Conservation (phyloP, 2,113 vertebrate species). For the Blennius ocellaris region DNA sequence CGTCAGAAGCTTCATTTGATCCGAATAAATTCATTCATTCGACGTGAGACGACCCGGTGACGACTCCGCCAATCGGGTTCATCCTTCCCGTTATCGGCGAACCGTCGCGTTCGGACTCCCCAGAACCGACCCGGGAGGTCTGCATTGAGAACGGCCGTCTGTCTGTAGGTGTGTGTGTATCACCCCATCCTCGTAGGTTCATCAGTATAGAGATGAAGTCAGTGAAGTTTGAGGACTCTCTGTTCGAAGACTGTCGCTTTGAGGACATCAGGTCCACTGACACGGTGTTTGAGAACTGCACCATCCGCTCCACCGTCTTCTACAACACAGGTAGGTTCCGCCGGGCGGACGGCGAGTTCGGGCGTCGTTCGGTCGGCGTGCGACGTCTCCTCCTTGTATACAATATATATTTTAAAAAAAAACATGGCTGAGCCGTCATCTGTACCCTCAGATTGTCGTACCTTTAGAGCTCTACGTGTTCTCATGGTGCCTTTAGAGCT, state of each 20-base stretch:
- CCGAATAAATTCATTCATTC: too few species aligned
- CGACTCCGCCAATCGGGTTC: too few species aligned
- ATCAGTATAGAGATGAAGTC: constrained; percentile 93
- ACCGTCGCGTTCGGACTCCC: background rate
- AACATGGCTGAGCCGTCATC: too few species aligned
- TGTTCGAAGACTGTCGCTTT: constrained; percentile 94
- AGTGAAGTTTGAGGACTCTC: constrained; percentile 93
- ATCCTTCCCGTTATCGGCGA: too few species aligned
- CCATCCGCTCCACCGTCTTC: constrained; percentile 89
- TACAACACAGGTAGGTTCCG: constrained; percentile 89
- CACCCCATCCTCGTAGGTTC: constrained; percentile 86
- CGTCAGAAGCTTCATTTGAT: too few species aligned
- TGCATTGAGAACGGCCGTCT: constrained; percentile 37
- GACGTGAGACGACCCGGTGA: too few species aligned
- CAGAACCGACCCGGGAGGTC: constrained; percentile 1
- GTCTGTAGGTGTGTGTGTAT: constrained; percentile 49
- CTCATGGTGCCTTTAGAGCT: too few species aligned
- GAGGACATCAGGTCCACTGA: constrained; percentile 92
- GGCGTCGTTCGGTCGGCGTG: too few species aligned
- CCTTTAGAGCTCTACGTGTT: too few species aligned
- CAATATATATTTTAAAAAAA: too few species aligned
- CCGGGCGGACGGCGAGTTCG: background rate
- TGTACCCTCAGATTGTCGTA: too few species aligned
- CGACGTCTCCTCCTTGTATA: too few species aligned
- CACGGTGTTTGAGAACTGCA: constrained; percentile 95